Evolutionary conservation across 2,113 vertebrate genomes (phyloP).

Genomic region (Sebastes schlegelii): DNA sequence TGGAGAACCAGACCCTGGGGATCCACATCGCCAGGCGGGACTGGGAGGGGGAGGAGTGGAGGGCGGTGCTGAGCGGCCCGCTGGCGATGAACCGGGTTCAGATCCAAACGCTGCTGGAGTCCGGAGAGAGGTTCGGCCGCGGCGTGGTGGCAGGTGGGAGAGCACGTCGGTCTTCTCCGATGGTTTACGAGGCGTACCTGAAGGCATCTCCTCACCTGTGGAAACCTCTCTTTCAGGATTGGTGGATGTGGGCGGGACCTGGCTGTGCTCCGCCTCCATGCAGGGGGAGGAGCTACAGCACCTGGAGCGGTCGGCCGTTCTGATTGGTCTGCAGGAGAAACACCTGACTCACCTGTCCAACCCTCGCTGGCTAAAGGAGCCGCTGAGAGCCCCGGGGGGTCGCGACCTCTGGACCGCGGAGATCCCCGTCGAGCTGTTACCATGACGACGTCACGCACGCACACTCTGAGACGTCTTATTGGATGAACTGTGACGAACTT

Average conservation of each 20-base stretch:
- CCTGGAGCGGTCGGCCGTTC: conserved; percentile 86
- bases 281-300: conserved; percentile 72
- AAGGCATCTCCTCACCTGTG: neutral
- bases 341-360: conserved; percentile 89
- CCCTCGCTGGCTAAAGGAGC: conserved; percentile 88
- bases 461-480: too few relatives aligned
- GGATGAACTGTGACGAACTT: too few relatives aligned
- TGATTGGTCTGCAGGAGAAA: conserved; percentile 85
- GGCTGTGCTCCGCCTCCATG: conserved; percentile 76
- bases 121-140: conserved; percentile 89
- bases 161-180: neutral
- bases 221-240: conserved; percentile 78
- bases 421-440: conserved; percentile 83
- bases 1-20: conserved; percentile 83
- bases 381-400: conserved; percentile 78
- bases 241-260: conserved; percentile 88
- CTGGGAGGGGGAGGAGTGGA: conserved; percentile 88
- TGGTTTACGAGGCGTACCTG: neutral
- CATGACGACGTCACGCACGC: conserved; percentile 39
- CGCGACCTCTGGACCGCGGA: conserved; percentile 85
- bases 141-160: conserved; percentile 89
- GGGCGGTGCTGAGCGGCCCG: conserved; percentile 74
- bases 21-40: conserved; percentile 87
- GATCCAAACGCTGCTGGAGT: conserved; percentile 75
- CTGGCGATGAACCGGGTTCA: conserved; percentile 76